phyloP scores from a whole-genome alignment of 2,888 invertebrate species.

The Teleiodes luculella region DNA sequence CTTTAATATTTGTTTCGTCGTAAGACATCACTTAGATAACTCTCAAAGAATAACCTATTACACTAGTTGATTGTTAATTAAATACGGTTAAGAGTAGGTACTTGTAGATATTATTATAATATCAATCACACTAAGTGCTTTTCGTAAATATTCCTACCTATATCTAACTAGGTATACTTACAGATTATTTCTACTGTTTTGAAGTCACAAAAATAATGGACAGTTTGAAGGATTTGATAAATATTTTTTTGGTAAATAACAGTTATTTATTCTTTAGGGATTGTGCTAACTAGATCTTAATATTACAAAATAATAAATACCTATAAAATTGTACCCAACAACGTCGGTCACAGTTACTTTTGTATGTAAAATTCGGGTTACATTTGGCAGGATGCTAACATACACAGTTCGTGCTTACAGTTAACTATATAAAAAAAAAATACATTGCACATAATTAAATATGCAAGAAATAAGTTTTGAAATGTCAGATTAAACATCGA shows the following conservation, averaged over 20 bases:
- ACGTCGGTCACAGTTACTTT: slow-evolving; percentile 18
- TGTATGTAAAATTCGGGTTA: neutral
- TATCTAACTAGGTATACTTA: slow-evolving; percentile 11
- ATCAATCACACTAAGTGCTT: slow-evolving; percentile 33
- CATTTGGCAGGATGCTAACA: neutral
- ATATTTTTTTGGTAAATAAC: slow-evolving; percentile 18
- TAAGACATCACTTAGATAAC: slow-evolving; percentile 2
- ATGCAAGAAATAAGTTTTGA: too few relatives aligned
- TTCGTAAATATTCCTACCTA: slow-evolving; percentile 4
- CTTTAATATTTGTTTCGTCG: slow-evolving; percentile 9
- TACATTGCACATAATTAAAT: too few relatives aligned
- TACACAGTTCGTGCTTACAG: neutral
- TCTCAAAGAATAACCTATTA: neutral
- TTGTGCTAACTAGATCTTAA: slow-evolving; percentile 27
- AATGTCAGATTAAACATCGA: too few relatives aligned
- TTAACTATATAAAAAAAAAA: neutral
- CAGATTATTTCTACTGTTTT: too few relatives aligned
- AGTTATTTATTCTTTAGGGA: slow-evolving; percentile 3
- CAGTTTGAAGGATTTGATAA: too few relatives aligned
- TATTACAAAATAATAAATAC: slow-evolving; percentile 6
- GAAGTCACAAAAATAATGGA: too few relatives aligned
- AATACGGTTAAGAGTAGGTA: slow-evolving; percentile 28
- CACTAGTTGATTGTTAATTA: slow-evolving; percentile 27
- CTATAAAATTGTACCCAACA: slow-evolving; percentile 41
- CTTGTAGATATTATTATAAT: slow-evolving; percentile 26